A percentile compares a stretch with the other conserved stretches of the same genome.
Conservation (phyloP, 1,140 invertebrate species). For the Sogatella furcifera region DNA sequence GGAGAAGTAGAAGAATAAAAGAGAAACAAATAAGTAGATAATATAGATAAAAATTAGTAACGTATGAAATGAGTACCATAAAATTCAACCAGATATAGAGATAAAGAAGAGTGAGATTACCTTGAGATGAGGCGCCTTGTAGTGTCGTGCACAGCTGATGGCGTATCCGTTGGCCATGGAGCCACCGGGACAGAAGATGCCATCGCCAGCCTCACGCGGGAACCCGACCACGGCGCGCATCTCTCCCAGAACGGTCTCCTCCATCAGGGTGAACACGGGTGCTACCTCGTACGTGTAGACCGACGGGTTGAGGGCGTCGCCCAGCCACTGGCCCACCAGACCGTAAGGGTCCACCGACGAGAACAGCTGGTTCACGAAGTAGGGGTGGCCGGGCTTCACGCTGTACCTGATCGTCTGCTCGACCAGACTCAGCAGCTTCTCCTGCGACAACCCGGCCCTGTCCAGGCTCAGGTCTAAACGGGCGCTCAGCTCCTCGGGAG, state of each 20-base stretch:
- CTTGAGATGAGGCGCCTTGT: constrained; percentile 68
- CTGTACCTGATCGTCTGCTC: constrained; percentile 62
- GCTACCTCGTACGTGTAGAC: constrained; percentile 88
- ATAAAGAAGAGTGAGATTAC: constrained; percentile 31
- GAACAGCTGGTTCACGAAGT: constrained; percentile 78
- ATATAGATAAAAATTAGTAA: too few species aligned
- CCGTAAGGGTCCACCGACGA: constrained; percentile 72
- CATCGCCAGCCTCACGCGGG: constrained; percentile 57
- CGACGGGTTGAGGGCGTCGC: constrained; percentile 74
- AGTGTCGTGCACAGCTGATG: constrained; percentile 76
- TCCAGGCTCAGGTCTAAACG: constrained; percentile 52
- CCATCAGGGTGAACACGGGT: constrained; percentile 79
- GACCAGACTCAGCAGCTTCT: constrained; percentile 50
- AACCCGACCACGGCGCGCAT: constrained; percentile 85
- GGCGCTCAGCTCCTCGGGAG: constrained; percentile 50
- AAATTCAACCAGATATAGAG: neutral
- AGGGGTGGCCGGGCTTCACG: constrained; percentile 78
- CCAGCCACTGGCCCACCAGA: constrained; percentile 72
- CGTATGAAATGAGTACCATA: too few species aligned
- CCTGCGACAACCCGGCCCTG: constrained; percentile 43
- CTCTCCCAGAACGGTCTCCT: constrained; percentile 62
- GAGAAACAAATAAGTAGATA: too few species aligned
- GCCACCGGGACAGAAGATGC: constrained; percentile 91
- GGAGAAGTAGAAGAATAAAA: too few species aligned
- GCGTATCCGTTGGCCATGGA: constrained; percentile 93